Percentiles rank a stretch among this genome's conserved stretches.
Conservation (phyloP, 2,797 vertebrate genomes). For the Pipistrellus kuhlii region DNA sequence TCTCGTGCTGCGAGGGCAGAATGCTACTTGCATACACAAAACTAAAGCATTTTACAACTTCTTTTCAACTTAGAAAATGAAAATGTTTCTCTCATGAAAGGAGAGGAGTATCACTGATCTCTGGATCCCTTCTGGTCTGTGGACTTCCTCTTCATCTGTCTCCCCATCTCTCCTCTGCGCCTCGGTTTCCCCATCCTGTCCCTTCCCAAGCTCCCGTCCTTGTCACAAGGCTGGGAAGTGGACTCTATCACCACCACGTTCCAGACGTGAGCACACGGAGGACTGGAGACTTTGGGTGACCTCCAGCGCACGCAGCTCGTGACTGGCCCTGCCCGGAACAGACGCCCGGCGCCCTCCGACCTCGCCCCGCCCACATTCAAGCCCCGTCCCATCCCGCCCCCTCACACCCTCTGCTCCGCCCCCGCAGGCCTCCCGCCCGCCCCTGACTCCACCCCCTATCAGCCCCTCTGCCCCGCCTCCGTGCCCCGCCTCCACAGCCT, state of each 20-base stretch:
- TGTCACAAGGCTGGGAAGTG: neutral
- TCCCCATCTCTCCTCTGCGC: neutral
- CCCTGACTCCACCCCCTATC: too few relatives aligned
- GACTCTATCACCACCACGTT: neutral
- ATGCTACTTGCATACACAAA: neutral
- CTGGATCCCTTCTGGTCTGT: neutral
- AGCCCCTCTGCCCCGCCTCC: rapidly evolving
- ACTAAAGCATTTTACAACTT: neutral
- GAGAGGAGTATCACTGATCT: neutral
- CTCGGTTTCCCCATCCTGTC: neutral
- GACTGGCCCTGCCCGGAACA: rapidly evolving
- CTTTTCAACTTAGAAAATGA: neutral
- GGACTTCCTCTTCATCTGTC: neutral
- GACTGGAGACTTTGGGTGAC: neutral
- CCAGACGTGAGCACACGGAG: neutral
- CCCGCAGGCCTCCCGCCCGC: neutral
- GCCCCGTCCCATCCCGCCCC: too few relatives aligned
- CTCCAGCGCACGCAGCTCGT: too few relatives aligned
- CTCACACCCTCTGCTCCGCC: neutral
- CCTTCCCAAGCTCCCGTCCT: neutral
- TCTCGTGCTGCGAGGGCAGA: neutral
- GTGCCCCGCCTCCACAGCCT: rapidly evolving
- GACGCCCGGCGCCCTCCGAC: rapidly evolving
- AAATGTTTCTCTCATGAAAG: neutral
- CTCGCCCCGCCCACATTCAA: neutral